Conservation (phyloP, 2,113 vertebrate species). For the Solea senegalensis region DNA sequence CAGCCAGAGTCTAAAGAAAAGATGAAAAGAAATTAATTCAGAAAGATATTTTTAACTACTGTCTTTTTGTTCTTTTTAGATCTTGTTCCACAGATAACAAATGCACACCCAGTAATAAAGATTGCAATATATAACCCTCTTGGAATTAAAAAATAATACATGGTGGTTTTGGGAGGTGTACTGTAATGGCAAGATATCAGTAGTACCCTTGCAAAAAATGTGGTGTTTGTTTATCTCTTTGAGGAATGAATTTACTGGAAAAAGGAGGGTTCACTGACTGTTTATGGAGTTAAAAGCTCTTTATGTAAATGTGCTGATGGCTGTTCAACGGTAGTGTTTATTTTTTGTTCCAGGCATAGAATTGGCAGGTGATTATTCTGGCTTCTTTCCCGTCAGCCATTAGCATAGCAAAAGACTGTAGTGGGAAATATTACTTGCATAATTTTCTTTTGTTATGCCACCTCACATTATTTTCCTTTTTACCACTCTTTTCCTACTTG, state of each 20-base stretch:
- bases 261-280: constrained; percentile 51
- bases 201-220: constrained; percentile 53
- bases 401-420: constrained; percentile 49
- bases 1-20: constrained; percentile 88
- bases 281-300: constrained; percentile 71
- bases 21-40: constrained; percentile 32
- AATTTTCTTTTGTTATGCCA: constrained; percentile 33
- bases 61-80: background rate
- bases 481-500: constrained; percentile 12
- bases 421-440: constrained; percentile 49
- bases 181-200: constrained; percentile 39
- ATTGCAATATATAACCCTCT: background rate
- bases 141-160: constrained; percentile 10
- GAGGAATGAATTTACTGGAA: constrained; percentile 67
- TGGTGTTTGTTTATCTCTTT: constrained; percentile 69
- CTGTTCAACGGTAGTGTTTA: constrained; percentile 66
- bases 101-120: too few species aligned
- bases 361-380: constrained; percentile 59
- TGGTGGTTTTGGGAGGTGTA: constrained; percentile 28
- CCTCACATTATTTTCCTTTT: background rate
- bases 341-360: constrained; percentile 69
- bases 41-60: background rate
- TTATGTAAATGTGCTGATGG: constrained; percentile 62
- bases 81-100: too few species aligned
- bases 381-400: constrained; percentile 52